Percentiles rank a stretch among this genome's conserved stretches.
These are phyloP conservation scores for Ligdia adustata DNA, from an alignment of 2,888 invertebrate species.

Conservation along the genomic window DNA sequence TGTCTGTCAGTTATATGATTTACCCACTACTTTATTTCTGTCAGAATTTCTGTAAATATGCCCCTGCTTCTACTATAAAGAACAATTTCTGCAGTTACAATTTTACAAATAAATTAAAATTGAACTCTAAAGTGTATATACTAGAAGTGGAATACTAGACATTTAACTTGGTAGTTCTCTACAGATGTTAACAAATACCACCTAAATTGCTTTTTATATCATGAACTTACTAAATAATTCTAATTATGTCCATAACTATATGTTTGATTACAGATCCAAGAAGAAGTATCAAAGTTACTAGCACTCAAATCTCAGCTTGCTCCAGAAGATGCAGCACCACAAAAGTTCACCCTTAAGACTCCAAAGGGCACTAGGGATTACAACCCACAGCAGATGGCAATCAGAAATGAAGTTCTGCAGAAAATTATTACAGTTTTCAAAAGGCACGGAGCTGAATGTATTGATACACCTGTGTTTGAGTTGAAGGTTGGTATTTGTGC, in stretches of 20 bases:
- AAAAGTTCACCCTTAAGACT: constrained; percentile 94
- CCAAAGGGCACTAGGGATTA: constrained; percentile 98
- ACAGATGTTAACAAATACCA: no score
- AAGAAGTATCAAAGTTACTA: constrained; percentile 92
- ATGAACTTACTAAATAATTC: no score
- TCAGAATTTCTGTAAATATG: not conserved
- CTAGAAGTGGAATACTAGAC: no score
- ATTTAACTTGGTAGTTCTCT: no score
- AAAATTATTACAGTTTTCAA: constrained; percentile 96
- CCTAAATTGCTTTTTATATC: no score
- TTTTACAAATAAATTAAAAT: no score
- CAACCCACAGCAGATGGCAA: constrained; percentile 96
- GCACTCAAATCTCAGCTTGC: constrained; percentile 90
- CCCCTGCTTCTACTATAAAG: no score
- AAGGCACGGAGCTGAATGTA: constrained; percentile 98
- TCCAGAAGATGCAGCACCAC: constrained; percentile 83
- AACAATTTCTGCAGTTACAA: no score
- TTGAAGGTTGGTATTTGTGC: constrained; percentile 89
- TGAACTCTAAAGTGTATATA: no score
- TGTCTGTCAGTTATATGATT: no score
- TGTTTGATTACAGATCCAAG: constrained; percentile 88
- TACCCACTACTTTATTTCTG: not conserved
- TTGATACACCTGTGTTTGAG: constrained; percentile 99
- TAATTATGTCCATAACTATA: no score
- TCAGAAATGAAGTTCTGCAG: constrained; percentile 93